Conservation (phyloP, 2,113 vertebrate genomes). For the Orthonyx spaldingii region DNA sequence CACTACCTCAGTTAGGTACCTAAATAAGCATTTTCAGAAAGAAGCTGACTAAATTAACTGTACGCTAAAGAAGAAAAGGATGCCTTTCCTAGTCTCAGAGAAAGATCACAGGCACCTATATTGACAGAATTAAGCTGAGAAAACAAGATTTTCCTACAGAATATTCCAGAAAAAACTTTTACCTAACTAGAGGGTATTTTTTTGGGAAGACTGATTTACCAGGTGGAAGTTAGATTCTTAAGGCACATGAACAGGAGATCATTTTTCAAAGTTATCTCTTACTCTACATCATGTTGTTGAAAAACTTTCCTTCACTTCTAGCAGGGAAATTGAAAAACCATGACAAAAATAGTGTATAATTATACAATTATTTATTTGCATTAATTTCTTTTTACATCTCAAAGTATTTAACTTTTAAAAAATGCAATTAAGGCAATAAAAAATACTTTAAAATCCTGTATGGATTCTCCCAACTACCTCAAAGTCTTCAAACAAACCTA, state of each 20-base stretch:
- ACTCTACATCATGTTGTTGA: background rate
- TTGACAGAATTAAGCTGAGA: background rate
- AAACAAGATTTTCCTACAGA: background rate
- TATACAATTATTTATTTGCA: background rate
- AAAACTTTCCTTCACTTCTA: background rate
- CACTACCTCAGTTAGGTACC: background rate
- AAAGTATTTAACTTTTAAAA: background rate
- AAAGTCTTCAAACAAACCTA: background rate
- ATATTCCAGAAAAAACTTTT: background rate
- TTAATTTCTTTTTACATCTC: background rate
- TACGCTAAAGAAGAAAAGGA: background rate
- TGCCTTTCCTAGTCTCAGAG: background rate
- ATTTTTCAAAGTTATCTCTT: background rate
- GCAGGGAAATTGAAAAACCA: background rate
- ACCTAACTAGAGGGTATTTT: background rate
- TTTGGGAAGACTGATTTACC: background rate
- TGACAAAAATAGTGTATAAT: background rate
- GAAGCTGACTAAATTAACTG: background rate
- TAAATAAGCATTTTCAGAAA: background rate
- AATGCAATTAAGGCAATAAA: background rate
- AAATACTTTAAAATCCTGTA: background rate
- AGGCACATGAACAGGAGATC: background rate
- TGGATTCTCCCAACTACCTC: background rate
- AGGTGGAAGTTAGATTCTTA: background rate
- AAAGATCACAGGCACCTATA: background rate